These are phyloP conservation scores for Oncorhynchus keta DNA, from an alignment of 2,113 vertebrate species.

Conservation along the genomic window DNA sequence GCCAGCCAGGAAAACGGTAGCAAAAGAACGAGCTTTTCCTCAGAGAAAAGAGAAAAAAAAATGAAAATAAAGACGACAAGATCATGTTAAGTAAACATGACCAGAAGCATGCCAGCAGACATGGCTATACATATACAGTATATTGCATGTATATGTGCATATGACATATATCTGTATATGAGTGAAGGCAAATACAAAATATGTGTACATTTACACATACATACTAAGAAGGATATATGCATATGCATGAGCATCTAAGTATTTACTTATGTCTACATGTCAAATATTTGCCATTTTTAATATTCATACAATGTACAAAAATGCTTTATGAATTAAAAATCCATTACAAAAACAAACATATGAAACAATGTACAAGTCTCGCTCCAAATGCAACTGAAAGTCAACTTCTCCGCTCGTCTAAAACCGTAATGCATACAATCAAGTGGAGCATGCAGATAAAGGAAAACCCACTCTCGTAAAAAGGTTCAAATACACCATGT, in stretches of 20 bases:
- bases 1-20: conserved; percentile 95
- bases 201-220: conserved; percentile 76
- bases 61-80: conserved; percentile 85
- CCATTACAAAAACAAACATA: conserved; percentile 99
- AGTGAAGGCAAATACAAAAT: conserved; percentile 75
- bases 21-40: conserved; percentile 95
- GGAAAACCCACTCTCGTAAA: conserved; percentile 86
- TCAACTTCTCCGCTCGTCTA: conserved; percentile 93
- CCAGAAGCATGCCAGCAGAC: conserved; percentile 94
- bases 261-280: conserved; percentile 78
- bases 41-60: conserved; percentile 74
- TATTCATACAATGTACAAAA: conserved; percentile 99
- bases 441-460: conserved; percentile 92
- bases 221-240: conserved; percentile 79
- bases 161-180: conserved; percentile 77
- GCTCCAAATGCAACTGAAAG: conserved; percentile 98
- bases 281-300: conserved; percentile 83
- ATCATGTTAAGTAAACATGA: conserved; percentile 97
- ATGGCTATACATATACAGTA: conserved; percentile 79
- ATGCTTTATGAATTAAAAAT: conserved; percentile 99
- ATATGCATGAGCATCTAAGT: conserved; percentile 79
- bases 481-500: conserved; percentile 96
- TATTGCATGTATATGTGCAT: conserved; percentile 79
- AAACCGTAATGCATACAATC: conserved; percentile 99
- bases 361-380: conserved; percentile 99